A percentile compares a stretch with the other conserved stretches of the same genome.
Conservation (phyloP, 2,888 invertebrate species). For the Panopea generosa region DNA sequence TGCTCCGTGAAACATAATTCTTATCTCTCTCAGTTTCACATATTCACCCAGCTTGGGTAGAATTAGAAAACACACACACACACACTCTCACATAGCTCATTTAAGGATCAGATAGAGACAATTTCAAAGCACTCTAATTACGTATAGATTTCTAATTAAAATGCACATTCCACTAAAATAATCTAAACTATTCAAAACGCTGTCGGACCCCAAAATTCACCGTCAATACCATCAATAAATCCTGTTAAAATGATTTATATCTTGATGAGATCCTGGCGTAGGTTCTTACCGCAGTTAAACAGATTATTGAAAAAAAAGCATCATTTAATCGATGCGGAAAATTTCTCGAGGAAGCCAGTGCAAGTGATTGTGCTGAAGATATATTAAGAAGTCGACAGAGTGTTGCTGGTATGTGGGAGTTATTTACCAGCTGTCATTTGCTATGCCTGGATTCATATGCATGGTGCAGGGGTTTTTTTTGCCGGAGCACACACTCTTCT, state of each 20-base stretch:
- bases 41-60: background rate
- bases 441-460: constrained; percentile 51
- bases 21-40: background rate
- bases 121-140: background rate
- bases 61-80: background rate
- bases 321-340: constrained; percentile 40
- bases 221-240: constrained; percentile 12
- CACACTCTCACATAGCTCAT: too few relatives aligned
- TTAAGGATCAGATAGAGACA: too few relatives aligned
- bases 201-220: background rate
- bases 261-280: constrained; percentile 21
- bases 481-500: background rate
- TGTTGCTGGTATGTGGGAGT: constrained; percentile 38
- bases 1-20: background rate
- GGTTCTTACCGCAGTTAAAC: constrained; percentile 21
- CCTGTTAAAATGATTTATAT: constrained; percentile 47
- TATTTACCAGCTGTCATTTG: constrained; percentile 42
- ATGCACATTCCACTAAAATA: too few relatives aligned
- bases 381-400: constrained; percentile 35
- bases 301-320: constrained; percentile 45
- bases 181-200: too few relatives aligned
- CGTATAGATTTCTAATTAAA: background rate
- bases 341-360: constrained; percentile 39
- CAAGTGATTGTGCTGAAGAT: constrained; percentile 34
- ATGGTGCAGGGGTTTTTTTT: constrained; percentile 13